Base-by-base conservation (phyloP, 2,797 vertebrate genomes). In the Xenopus petersii region DNA sequence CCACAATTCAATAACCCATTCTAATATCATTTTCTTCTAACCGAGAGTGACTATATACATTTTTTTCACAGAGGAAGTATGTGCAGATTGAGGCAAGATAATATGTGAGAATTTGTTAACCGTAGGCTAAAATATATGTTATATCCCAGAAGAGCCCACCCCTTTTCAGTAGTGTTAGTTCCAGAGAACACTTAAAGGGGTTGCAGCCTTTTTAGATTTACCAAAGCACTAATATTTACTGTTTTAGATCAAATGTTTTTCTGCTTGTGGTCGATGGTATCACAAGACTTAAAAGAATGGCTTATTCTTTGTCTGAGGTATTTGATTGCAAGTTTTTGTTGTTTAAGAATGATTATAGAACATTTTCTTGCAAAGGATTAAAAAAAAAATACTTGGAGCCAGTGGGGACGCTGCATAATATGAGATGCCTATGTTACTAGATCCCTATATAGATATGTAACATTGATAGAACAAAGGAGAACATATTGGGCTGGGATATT, bases 1-100 rank as follows among this genome's bases (percentile, higher is more conserved):
- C 30, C 15, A 16, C 33, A 79, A 67, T 84, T 86, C 85, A 87
- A 76, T 81, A 87, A 90, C 87, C 10, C 12, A 11, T 33, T 64
- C 33, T 64, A 60, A 55, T 71, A 49, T 67, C 66, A 21, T 70
- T n/a, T 65, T 75, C 47, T 64, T 49, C 36, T 70, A 62, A 33
- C 47, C 59, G 11, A 70, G 64, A 64, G 61, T 54, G 5, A 42
- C 36, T 42, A 6, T 42, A 42, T 42, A 42, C 36, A 42, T 76
- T 48, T 66, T 76, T 61, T 76, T 76, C 63, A 61, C 68, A 71
- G 56, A 71, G 75, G 74, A 76, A 76, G 75, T 76, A 67, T 76
- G 46, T 60, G 65, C 75, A 76, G 75, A 76, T 75, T 70, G 74
- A 70, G 74, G 56, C 36, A 70, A 51, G 63, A 71, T 51, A 76